Percentiles rank a stretch among this genome's conserved stretches.
Evolutionary conservation across 2,113 vertebrate genomes (phyloP).

Genomic region (Nesospiza acunhae): DNA sequence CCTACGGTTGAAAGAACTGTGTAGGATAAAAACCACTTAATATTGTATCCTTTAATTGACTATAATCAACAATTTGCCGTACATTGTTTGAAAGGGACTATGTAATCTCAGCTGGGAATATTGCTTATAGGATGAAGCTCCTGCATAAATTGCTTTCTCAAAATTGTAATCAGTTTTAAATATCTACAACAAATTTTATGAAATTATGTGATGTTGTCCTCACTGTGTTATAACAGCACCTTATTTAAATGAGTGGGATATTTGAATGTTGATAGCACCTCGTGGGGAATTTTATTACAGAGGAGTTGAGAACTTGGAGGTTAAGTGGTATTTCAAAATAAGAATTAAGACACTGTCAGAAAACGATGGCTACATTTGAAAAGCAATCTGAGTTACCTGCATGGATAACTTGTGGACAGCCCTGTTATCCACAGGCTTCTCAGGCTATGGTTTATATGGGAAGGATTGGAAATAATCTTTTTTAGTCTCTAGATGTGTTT

Average conservation of each 20-base stretch:
- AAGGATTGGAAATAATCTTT: not conserved
- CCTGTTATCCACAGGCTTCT: not conserved
- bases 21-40: not conserved
- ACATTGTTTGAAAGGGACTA: not conserved
- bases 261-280: not conserved
- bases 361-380: accelerated
- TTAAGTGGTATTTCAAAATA: not conserved
- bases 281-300: not conserved
- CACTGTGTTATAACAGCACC: not conserved
- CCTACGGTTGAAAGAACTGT: not conserved
- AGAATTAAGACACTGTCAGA: not conserved
- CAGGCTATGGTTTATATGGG: not conserved
- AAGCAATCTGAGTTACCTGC: not conserved
- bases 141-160: not conserved
- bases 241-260: not conserved
- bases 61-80: conserved; percentile 24
- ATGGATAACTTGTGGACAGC: not conserved
- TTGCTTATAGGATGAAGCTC: not conserved
- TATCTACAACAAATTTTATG: not conserved
- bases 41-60: conserved; percentile 7
- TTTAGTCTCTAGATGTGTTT: not conserved
- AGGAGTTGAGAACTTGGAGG: not conserved
- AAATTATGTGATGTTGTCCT: not conserved
- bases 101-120: not conserved
- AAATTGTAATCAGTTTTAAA: not conserved